Conservation (phyloP, 2,888 invertebrate species). For the Dichetophora obliterata region DNA sequence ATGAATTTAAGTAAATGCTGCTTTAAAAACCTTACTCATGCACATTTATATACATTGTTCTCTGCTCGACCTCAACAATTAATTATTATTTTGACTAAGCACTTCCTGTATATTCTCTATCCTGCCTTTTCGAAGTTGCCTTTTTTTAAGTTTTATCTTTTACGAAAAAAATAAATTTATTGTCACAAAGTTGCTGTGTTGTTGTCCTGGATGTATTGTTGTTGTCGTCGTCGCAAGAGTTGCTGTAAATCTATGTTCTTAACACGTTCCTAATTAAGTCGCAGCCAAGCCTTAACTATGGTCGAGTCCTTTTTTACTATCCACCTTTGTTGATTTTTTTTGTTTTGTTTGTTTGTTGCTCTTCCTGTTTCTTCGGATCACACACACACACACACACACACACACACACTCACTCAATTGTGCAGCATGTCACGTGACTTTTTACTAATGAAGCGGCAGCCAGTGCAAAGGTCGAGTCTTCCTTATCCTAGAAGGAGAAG, state of each 20-base stretch:
- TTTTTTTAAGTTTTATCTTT: background rate
- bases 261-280: conserved; percentile 27
- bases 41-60: background rate
- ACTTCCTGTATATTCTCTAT: background rate
- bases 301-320: background rate
- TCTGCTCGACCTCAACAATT: conserved; percentile 9
- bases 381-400: too few relatives aligned
- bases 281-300: background rate
- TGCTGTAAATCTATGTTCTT: background rate
- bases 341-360: background rate
- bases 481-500: background rate
- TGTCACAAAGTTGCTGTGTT: background rate
- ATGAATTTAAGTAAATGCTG: background rate
- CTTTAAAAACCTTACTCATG: background rate
- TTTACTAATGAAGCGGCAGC: conserved; percentile 35
- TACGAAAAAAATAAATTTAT: background rate
- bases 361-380: background rate
- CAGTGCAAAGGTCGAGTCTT: conserved; percentile 11
- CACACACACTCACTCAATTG: background rate
- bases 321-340: background rate
- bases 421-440: conserved; percentile 29
- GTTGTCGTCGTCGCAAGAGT: background rate
- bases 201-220: background rate
- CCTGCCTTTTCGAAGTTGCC: background rate
- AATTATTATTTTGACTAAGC: conserved; percentile 7